Conservation (phyloP, 2,797 vertebrate species). For the Chromis chromis region DNA sequence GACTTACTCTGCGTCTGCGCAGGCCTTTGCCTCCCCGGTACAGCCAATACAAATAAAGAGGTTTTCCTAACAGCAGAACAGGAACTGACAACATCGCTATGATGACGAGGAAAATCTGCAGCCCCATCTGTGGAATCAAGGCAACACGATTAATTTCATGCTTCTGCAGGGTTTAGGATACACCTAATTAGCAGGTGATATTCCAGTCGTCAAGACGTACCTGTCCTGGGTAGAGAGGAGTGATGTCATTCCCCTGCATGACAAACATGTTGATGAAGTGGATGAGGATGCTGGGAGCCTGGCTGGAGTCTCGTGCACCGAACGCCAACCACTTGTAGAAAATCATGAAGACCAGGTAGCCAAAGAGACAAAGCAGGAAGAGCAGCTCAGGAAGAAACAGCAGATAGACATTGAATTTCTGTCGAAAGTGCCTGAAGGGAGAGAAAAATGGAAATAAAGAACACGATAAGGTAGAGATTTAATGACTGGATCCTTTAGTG, state of each 20-base stretch:
- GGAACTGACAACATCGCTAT: constrained; percentile 90
- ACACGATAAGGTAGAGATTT: background rate
- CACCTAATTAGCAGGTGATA: background rate
- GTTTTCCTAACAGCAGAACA: constrained; percentile 94
- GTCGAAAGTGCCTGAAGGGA: constrained; percentile 89
- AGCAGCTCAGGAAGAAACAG: constrained; percentile 94
- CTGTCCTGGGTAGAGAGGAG: constrained; percentile 89
- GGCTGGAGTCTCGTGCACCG: constrained; percentile 84
- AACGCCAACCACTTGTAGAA: constrained; percentile 94
- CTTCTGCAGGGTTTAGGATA: constrained; percentile 13
- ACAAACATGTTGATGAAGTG: constrained; percentile 98
- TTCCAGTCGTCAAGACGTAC: constrained; percentile 66
- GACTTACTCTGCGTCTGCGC: constrained; percentile 89
- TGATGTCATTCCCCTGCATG: constrained; percentile 81
- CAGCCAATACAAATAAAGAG: constrained; percentile 93
- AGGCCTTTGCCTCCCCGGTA: constrained; percentile 90
- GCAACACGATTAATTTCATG: constrained; percentile 17
- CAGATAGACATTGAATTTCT: constrained; percentile 91
- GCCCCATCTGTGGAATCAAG: constrained; percentile 80
- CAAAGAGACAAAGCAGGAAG: constrained; percentile 95
- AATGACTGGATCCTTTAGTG: background rate
- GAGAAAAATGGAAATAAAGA: constrained; percentile 16
- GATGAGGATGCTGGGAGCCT: constrained; percentile 95
- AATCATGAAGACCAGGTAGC: constrained; percentile 96
- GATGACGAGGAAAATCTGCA: constrained; percentile 89